Evolutionary conservation across 2,113 vertebrate species (phyloP), one percentile per base, ranked within the genome.

Genomic region (Actenoides lindsayi): DNA sequence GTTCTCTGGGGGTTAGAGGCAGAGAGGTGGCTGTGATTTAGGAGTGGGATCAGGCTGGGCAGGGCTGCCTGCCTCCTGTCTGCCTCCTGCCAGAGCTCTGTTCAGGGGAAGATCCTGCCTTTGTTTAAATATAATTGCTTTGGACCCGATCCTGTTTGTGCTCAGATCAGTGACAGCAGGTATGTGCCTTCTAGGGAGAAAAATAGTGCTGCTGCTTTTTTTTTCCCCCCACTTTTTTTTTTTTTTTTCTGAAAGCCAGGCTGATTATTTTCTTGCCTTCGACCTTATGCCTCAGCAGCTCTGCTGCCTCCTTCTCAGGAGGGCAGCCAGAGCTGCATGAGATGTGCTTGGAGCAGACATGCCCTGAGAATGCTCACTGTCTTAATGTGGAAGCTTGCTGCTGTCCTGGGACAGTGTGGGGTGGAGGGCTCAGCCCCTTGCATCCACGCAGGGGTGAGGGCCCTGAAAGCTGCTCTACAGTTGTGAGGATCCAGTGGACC

Each of bases 101-200:
- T 57, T 89, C 39, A 28, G 83, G 60, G 41, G 73, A 84, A 89
- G 64, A 91, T 48, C 69, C 20, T 94, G 73, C 89, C 90, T 95
- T 96, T 96, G 86, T 93, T 95, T 93, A 91, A 95, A 75, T 94
- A 24, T 70, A 95, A 96, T 95, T 95, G 88, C 82, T 92, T 90
- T 90, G 90, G 69, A 57, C 62, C 70, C 11, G 33, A 92, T 94
- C 50, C 89, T 87, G 70, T 64, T 87, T 13, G 14, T 41, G 21
- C 70, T 90, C 0, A 0, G 37, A 89, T 94, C 64, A 37, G 74
- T 82, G 74, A 89, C 23, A 71, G 48, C 84, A 89, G 84, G 81
- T 87, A 54, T 67, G 27, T 79, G 74, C 67, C 57, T 91, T 95
- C 67, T 31, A 39, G 71, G 37, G 42, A 68, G 31, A 80, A 89